Conservation (phyloP, 92 coral and sea anemone species). For the Virgularia gustaviana region DNA sequence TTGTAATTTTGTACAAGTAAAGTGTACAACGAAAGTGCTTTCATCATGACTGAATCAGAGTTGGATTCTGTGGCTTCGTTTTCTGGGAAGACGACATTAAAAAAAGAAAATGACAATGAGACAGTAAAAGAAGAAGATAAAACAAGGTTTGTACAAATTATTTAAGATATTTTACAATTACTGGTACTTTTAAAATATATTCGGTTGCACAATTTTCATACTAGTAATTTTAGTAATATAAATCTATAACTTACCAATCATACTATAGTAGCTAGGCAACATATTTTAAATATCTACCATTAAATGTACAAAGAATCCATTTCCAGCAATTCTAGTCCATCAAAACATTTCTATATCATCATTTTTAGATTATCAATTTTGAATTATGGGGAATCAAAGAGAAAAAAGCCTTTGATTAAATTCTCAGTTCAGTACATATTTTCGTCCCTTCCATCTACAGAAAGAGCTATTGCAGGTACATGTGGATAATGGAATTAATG, state of each 20-base stretch:
- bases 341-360: no score
- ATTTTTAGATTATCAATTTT: conserved; percentile 14
- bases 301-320: no score
- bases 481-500: not conserved
- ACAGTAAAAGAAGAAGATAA: conserved; percentile 8
- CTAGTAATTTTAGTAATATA: no score
- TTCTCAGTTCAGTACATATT: not conserved
- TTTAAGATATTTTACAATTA: no score
- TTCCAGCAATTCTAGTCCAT: no score
- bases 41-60: conserved; percentile 12
- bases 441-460: not conserved
- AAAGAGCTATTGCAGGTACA: not conserved
- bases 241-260: no score
- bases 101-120: not conserved
- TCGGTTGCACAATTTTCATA: no score
- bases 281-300: no score
- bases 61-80: conserved; percentile 13
- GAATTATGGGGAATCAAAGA: conserved; percentile 31
- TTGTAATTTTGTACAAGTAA: no score
- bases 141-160: conserved; percentile 18
- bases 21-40: no score
- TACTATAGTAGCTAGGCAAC: no score
- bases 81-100: not conserved
- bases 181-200: no score
- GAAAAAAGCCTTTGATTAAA: conserved; percentile 60